Base-by-base conservation (phyloP, 2,888 invertebrate genomes). In the Smittia sp. region DNA sequence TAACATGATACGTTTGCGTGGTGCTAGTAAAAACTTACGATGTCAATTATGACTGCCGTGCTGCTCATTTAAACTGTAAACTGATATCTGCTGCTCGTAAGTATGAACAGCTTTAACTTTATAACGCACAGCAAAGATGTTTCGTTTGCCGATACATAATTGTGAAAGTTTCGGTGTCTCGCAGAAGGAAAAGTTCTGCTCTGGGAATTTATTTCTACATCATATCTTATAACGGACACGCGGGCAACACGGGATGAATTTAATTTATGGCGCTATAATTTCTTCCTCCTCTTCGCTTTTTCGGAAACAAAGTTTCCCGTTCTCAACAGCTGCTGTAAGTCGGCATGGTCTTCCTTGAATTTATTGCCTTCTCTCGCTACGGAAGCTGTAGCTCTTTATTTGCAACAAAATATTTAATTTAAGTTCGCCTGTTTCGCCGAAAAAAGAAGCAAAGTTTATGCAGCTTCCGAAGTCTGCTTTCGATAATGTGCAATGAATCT, bases 401-500 rank as follows among this genome's bases (percentile, higher is more conserved):
- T 46, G 46, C 46, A 46, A 65, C 25, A 65, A 65, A 25, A 24
- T 65, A 11, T 65, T 65, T 65, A 65, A 65, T 65, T 65, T 65
- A 65, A 65, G 63, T 63, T 63, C 15, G 27, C 20, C 22, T 58
- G 18, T 58, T 22, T 58, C 58, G 22, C 9, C 22, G 22, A 62
- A 22, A 18, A 32, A 32, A 9, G 32, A 32, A 32, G 32, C 32
- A 32, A 62, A 62, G 22, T 22, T 65, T 65, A 15, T 65, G 65
- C 65, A 65, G 32, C 25, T 65, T 15, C 46, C n/a, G n/a, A 46
- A 46, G 46, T 46, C 46, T 46, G 46, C 13, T 32, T 25, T 65
- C 65, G 65, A 65, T 65, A 65, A 65, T 65, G 27, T 65, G 65
- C 65, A 65, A 65, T 65, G 27, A 25, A 65, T 65, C 65, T 27